A percentile compares a stretch with the other conserved stretches of the same genome.
Evolutionary conservation across 2,113 vertebrate species (phyloP).

Genomic region (Tamias sibiricus): DNA sequence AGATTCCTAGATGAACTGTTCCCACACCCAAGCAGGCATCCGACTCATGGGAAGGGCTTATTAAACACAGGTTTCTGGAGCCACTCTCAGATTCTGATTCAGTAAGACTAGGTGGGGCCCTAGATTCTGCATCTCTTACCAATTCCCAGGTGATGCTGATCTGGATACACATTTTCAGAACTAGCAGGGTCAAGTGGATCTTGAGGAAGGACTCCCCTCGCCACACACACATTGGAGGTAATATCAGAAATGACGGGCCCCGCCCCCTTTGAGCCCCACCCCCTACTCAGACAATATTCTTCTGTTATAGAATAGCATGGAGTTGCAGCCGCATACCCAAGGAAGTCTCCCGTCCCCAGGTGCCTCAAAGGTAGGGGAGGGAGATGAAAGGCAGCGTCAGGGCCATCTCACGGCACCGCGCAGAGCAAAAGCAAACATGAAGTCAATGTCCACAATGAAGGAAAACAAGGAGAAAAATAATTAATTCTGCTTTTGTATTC

Average conservation of each 20-base stretch:
- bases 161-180: neutral
- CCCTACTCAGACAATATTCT: neutral
- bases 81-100: neutral
- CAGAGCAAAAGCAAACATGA: constrained; percentile 20
- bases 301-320: neutral
- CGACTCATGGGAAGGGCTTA: neutral
- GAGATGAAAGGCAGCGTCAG: neutral
- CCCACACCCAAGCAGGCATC: neutral
- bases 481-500: constrained; percentile 74
- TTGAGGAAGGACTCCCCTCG: neutral
- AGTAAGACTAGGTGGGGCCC: neutral
- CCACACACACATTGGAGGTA: neutral
- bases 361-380: neutral
- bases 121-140: neutral
- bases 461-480: constrained; percentile 74
- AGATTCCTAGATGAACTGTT: constrained; percentile 41
- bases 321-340: neutral
- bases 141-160: neutral
- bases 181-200: neutral
- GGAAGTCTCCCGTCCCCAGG: neutral
- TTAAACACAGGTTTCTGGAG: neutral
- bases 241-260: neutral
- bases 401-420: neutral
- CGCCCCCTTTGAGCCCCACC: neutral
- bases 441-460: neutral